These are phyloP conservation scores for Plutomurus gul DNA, from an alignment of 1,140 invertebrate genomes.

Conservation along the genomic window DNA sequence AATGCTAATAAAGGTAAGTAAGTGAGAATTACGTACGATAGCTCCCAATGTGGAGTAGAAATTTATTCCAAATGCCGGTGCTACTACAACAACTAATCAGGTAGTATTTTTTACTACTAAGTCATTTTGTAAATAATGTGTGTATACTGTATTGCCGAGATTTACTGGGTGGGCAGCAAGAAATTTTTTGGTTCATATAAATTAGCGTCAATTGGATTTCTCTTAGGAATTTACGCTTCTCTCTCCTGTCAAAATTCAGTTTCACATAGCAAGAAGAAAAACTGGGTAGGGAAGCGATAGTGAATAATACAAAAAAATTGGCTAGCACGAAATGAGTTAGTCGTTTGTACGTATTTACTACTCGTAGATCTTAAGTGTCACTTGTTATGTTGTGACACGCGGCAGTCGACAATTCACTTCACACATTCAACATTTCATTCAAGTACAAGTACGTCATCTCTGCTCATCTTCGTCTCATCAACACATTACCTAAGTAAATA, in stretches of 20 bases:
- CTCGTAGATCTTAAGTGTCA: background rate
- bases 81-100: too few relatives aligned
- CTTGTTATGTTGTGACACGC: background rate
- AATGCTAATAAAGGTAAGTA: background rate
- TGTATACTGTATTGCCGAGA: background rate
- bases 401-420: background rate
- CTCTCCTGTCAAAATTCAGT: background rate
- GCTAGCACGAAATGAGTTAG: too few relatives aligned
- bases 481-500: too few relatives aligned
- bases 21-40: too few relatives aligned
- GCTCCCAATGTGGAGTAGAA: too few relatives aligned
- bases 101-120: background rate
- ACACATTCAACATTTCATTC: background rate
- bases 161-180: conserved; percentile 13
- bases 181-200: background rate
- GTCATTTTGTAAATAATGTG: background rate
- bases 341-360: too few relatives aligned
- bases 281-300: too few relatives aligned
- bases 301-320: too few relatives aligned
- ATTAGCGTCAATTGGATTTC: background rate
- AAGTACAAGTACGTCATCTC: background rate
- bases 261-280: background rate
- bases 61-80: too few relatives aligned
- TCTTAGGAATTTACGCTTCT: too few relatives aligned
- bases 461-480: background rate